Percentiles rank a stretch among this genome's conserved stretches.
Conservation (phyloP, 2,888 invertebrate species). For the Rotaria macrura region DNA sequence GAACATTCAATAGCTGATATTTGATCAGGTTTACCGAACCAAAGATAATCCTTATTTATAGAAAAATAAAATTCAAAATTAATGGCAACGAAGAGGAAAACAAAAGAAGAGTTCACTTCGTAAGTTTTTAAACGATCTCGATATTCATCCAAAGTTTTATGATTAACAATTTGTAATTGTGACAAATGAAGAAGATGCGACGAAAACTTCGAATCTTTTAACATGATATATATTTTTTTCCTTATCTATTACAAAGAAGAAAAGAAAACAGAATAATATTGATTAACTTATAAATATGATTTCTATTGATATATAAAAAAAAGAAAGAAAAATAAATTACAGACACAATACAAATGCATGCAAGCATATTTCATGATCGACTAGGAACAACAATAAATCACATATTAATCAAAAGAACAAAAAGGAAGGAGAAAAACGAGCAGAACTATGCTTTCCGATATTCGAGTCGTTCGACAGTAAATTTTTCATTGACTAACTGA, state of each 20-base stretch:
- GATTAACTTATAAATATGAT: not conserved
- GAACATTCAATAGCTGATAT: slow-evolving; percentile 31
- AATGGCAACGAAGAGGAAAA: no score
- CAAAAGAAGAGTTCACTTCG: not conserved
- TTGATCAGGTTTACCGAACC: slow-evolving; percentile 29
- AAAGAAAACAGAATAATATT: not conserved
- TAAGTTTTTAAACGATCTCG: slow-evolving; percentile 26
- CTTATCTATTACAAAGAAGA: not conserved
- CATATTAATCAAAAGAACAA: not conserved
- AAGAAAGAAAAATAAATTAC: not conserved
- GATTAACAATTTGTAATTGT: not conserved
- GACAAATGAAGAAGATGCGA: not conserved
- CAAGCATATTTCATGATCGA: not conserved
- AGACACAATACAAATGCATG: not conserved
- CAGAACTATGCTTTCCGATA: slow-evolving; percentile 25
- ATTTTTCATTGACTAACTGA: slow-evolving; percentile 61
- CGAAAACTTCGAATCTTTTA: not conserved
- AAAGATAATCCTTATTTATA: slow-evolving; percentile 20
- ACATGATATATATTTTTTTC: not conserved
- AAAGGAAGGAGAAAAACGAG: not conserved
- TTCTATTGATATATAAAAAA: not conserved
- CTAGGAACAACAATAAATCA: not conserved
- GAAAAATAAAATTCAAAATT: not conserved
- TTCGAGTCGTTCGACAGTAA: slow-evolving; percentile 31
- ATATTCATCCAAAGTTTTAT: slow-evolving; percentile 26